Evolutionary conservation across 92 coral and sea anemone species (phyloP).

Genomic region (Desmophyllum pertusum): DNA sequence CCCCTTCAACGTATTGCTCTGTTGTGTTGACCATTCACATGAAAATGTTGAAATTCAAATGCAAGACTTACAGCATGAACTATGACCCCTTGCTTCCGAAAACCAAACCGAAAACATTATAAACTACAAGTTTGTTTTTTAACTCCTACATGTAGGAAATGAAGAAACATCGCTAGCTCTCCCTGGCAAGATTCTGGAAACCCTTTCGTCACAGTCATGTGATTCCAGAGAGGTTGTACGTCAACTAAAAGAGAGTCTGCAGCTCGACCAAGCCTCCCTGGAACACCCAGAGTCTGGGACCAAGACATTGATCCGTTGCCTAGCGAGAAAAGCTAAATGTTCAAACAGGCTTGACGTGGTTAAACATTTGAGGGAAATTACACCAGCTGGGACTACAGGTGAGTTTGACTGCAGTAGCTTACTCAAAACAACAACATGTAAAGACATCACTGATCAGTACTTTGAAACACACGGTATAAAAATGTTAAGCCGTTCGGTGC

Average conservation of each 20-base stretch:
- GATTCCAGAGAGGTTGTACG: conserved; percentile 6
- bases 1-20: too few species aligned
- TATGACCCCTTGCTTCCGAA: background rate
- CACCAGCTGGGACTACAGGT: conserved; percentile 59
- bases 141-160: background rate
- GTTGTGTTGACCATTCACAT: background rate
- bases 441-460: too few species aligned
- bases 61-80: background rate
- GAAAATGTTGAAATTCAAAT: background rate
- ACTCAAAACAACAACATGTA: too few species aligned
- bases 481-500: too few species aligned
- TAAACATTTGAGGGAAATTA: conserved; percentile 14
- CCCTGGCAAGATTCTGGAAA: conserved; percentile 3
- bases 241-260: conserved; percentile 17
- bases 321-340: conserved; percentile 16
- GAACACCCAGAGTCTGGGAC: conserved; percentile 16
- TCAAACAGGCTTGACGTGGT: conserved; percentile 26
- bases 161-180: background rate
- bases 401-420: background rate
- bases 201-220: conserved; percentile 14
- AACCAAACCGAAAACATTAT: background rate
- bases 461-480: too few species aligned
- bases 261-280: conserved; percentile 24
- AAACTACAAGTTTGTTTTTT: background rate
- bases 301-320: conserved; percentile 22